These are phyloP conservation scores for Eurypyga helias DNA, from an alignment of 2,113 vertebrate genomes.

Conservation along the genomic window DNA sequence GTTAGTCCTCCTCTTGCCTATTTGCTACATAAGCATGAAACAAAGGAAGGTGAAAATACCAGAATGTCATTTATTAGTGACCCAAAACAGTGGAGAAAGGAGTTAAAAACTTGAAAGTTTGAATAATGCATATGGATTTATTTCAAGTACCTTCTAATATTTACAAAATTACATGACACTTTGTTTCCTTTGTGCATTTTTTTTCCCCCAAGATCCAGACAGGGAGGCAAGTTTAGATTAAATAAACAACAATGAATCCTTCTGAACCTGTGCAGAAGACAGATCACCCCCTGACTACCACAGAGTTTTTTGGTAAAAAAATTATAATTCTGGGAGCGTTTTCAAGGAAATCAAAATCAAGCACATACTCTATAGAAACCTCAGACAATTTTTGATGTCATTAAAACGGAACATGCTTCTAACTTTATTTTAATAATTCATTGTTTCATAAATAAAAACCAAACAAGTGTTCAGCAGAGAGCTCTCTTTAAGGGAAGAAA, in stretches of 20 bases:
- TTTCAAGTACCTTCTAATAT: constrained; percentile 60
- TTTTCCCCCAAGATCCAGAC: constrained; percentile 39
- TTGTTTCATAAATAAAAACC: constrained; percentile 81
- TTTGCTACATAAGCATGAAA: not conserved
- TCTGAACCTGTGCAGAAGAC: constrained; percentile 55
- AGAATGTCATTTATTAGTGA: not conserved
- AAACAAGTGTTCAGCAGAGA: constrained; percentile 81
- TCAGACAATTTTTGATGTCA: constrained; percentile 71
- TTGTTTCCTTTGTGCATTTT: constrained; percentile 59
- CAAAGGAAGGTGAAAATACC: not conserved
- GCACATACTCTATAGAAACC: constrained; percentile 58
- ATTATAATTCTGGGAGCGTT: constrained; percentile 17
- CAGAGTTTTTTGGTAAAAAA: constrained; percentile 1
- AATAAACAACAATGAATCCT: constrained; percentile 59
- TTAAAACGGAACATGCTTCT: constrained; percentile 71
- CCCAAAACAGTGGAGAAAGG: constrained; percentile 1
- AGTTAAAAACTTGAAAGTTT: constrained; percentile 25
- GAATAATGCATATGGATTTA: constrained; percentile 49
- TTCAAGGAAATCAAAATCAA: constrained; percentile 65
- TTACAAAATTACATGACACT: constrained; percentile 64
- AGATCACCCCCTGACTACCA: constrained; percentile 33
- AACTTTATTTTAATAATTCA: constrained; percentile 84
- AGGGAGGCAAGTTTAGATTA: constrained; percentile 44
- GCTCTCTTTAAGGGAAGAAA: constrained; percentile 79
- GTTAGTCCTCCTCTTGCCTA: not conserved